Percentiles rank a stretch among this genome's conserved stretches.
These are phyloP conservation scores for Emmelina monodactyla DNA, from an alignment of 2,888 invertebrate species.

Conservation along the genomic window DNA sequence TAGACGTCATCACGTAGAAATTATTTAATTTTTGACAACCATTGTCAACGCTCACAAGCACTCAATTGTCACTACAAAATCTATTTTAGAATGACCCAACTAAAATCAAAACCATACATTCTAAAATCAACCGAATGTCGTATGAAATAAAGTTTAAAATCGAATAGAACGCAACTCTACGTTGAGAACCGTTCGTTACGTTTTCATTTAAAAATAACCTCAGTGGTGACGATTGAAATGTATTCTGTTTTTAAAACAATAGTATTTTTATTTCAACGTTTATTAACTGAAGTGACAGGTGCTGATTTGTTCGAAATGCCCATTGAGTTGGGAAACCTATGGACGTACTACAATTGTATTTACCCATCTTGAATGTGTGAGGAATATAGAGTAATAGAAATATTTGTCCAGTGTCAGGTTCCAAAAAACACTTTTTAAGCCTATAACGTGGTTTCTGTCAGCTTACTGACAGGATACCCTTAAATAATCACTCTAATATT, in stretches of 20 bases:
- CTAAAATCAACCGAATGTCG: no score
- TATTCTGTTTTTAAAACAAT: constrained; percentile 48
- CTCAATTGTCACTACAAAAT: constrained; percentile 32
- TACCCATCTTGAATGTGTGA: no score
- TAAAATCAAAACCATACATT: not conserved
- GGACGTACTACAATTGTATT: no score
- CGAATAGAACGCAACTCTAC: no score
- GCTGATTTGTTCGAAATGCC: constrained; percentile 51
- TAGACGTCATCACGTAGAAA: not conserved
- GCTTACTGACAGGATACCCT: no score
- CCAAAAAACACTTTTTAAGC: no score
- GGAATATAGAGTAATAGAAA: no score
- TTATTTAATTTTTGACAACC: constrained; percentile 12
- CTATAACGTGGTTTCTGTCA: no score
- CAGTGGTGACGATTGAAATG: constrained; percentile 40
- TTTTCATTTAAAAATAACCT: constrained; percentile 38
- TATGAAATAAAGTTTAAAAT: not conserved
- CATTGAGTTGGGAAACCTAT: no score
- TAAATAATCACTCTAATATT: no score
- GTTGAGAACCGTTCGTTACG: no score
- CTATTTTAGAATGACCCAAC: constrained; percentile 7
- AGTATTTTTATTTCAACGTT: constrained; percentile 32
- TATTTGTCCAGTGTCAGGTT: no score
- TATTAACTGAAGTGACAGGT: constrained; percentile 48
- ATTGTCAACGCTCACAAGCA: constrained; percentile 42